phyloP scores from a whole-genome alignment of 1,140 invertebrate species.

The Tachypleus tridentatus region DNA sequence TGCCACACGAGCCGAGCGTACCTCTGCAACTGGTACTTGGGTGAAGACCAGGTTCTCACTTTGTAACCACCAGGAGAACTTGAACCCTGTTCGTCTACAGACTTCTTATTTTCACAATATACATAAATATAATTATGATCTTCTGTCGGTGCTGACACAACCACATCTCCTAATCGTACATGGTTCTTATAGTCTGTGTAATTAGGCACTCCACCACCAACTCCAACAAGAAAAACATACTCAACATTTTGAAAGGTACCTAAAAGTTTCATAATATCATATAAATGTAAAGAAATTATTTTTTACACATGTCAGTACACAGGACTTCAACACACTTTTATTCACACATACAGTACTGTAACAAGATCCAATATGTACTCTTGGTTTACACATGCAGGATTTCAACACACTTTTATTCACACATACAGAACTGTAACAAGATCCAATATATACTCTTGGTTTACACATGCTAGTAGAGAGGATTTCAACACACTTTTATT shows the following conservation, averaged over 20 bases:
- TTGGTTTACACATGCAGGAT: too few relatives aligned
- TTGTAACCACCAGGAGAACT: neutral
- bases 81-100: constrained; percentile 7
- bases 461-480: too few relatives aligned
- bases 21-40: constrained; percentile 48
- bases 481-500: too few relatives aligned
- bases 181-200: constrained; percentile 92
- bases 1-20: constrained; percentile 8
- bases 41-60: constrained; percentile 67
- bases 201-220: constrained; percentile 94
- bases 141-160: constrained; percentile 60
- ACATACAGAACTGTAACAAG: too few relatives aligned
- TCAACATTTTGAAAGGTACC: constrained; percentile 79
- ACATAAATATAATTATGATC: constrained; percentile 24
- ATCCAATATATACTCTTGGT: too few relatives aligned
- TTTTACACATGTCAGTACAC: too few relatives aligned
- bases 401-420: too few relatives aligned
- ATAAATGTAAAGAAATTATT: too few relatives aligned
- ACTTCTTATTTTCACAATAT: constrained; percentile 20
- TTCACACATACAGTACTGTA: too few relatives aligned
- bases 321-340: too few relatives aligned
- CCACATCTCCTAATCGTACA: constrained; percentile 89
- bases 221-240: constrained; percentile 91
- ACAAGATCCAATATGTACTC: too few relatives aligned
- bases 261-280: constrained; percentile 27